These are phyloP conservation scores for Acheta domesticus DNA, from an alignment of 2,888 invertebrate species.

Conservation along the genomic window DNA sequence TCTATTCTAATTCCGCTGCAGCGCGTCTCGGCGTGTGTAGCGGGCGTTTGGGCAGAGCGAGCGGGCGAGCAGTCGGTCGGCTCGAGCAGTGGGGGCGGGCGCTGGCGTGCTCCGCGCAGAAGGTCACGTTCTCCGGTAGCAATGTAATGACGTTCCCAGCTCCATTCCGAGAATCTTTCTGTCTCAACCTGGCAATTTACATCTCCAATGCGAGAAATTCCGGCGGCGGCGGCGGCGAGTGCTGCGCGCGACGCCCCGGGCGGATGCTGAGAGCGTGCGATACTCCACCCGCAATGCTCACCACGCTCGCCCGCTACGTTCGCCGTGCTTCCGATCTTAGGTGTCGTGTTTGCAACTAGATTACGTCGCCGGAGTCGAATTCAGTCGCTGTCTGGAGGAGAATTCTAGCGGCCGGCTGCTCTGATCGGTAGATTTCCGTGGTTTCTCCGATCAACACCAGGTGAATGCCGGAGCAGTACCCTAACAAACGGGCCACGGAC, in stretches of 20 bases:
- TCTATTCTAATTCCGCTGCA: too few relatives aligned
- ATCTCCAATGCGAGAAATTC: not conserved
- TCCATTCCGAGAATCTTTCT: slow-evolving; percentile 5
- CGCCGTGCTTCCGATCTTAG: too few relatives aligned
- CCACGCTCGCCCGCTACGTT: not conserved
- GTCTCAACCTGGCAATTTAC: slow-evolving; percentile 7
- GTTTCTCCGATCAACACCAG: too few relatives aligned
- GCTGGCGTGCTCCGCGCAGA: slow-evolving; percentile 10
- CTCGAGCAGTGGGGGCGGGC: not conserved
- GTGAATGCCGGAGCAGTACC: too few relatives aligned
- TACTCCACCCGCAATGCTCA: not conserved
- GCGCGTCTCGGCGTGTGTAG: too few relatives aligned
- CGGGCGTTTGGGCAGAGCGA: too few relatives aligned
- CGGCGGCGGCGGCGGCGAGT: not conserved
- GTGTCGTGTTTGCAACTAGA: too few relatives aligned
- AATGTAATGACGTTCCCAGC: not conserved
- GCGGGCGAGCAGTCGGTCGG: not conserved
- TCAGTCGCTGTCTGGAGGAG: too few relatives aligned
- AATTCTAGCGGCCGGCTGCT: too few relatives aligned
- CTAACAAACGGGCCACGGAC: too few relatives aligned
- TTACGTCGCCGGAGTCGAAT: too few relatives aligned
- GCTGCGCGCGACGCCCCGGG: not conserved
- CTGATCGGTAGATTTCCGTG: too few relatives aligned
- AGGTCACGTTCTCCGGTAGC: slow-evolving; percentile 9
- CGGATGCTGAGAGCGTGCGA: not conserved